Evolutionary conservation across 2,113 vertebrate species (phyloP), one percentile per base, ranked within the genome.

Genomic region (Ploceus nigricollis): DNA sequence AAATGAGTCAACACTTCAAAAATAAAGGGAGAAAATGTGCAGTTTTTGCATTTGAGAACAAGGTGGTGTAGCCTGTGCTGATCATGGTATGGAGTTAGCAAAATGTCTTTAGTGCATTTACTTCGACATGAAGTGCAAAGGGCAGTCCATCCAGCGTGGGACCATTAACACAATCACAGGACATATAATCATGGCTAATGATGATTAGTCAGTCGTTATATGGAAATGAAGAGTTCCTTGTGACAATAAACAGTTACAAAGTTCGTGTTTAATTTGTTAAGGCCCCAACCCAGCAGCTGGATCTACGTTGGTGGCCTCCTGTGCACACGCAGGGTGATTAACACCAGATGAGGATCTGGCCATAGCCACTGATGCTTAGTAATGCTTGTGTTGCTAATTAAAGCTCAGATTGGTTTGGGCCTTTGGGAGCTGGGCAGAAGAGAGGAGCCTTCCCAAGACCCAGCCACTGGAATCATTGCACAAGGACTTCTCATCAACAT

Each of bases 311-410:
- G 96, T 97, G 96, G 96, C 89, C 95, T 91, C 70, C 73, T 48
- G 93, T 75, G 90, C 75, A 11, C 92, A 90, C 5, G 4, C 68
- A 71, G n/a, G 1, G 50, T 94, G 88, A 96, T 97, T 95, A 96
- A 92, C 88, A 96, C 90, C 96, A 95, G 92, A 94, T 93, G 94
- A 97, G 69, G 77, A 92, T 95, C 93, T 95, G 94, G 92, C 87
- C 72, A 63, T 83, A 84, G 88, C 87, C 61, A 60, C 80, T 69
- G 60, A 45, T 94, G 86, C 86, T 95, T 81, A 57, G 80, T 69
- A 76, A 87, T 93, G 31, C 69, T 84, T 89, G 31, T 81, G 88
- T 71, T 96, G 96, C 82, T 96, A 92, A 95, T 94, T 96, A 82
- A 87, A 93, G 61, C 60, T 93, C 61, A 39, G 72, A 71, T 93